Base-by-base conservation (phyloP, 2,113 vertebrate species). In the Semicossyphus pulcher region DNA sequence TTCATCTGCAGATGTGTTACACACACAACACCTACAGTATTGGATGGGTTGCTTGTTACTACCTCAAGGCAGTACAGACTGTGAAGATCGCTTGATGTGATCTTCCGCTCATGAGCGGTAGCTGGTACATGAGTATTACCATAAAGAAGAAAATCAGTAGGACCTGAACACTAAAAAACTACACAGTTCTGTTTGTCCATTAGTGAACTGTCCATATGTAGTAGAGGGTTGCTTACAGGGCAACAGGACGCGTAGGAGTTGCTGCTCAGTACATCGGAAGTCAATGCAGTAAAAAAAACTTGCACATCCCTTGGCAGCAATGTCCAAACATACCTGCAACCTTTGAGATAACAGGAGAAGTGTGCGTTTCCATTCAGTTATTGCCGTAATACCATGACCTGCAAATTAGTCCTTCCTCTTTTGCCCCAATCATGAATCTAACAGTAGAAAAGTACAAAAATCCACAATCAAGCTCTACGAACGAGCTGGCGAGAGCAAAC, bases 361-460 rank as follows among this genome's bases (percentile, higher is more conserved):
- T 73, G 58, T 51, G 20, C 11, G 12, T 51, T 39, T 25, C 25
- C 26, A 58, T 78, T 72, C 54, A 63, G 39, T 78, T 89, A 89
- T 80, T 87, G 89, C 83, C 59, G 32, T 66, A 49, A 66, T 52
- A 75, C 37, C 29, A 73, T 52, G 61, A 79, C 25, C 72, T 60
- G 7, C 39, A 49, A 69, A 75, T 63, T 23, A 20, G 28, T 67
- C 51, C 45, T 68, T 62, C 52, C 42, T 16, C 41, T 59, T 80
- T 53, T 70, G 58, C 25, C 62, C 74, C 64, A 60, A 63, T 39
- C 48, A 52, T 72, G 1, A 79, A 78, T 56, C 48, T 64, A 81
- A 86, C 54, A 61, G 51, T 67, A 76, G 57, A 71, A 39, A 39
- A 52, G 7, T 85, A 88, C 36, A 85, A 81, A 85, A 85, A 73